These are phyloP conservation scores for Mya arenaria DNA, from an alignment of 1,140 invertebrate genomes.

Conservation along the genomic window DNA sequence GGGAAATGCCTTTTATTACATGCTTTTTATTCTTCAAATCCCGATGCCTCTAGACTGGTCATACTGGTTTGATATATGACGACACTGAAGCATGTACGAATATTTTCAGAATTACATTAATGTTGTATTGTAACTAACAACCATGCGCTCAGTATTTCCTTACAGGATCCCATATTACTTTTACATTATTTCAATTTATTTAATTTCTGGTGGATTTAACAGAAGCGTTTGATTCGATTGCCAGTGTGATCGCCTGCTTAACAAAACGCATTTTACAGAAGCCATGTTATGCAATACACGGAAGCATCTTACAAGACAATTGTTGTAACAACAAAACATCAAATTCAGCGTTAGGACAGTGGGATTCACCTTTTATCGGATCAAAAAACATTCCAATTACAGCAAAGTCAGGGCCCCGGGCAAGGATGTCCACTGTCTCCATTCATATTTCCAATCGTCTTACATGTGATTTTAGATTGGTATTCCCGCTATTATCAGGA, in stretches of 20 bases:
- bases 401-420: conserved; percentile 4
- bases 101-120: too few relatives aligned
- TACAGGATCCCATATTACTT: too few relatives aligned
- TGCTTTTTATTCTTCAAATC: too few relatives aligned
- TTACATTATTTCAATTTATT: too few relatives aligned
- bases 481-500: conserved; percentile 39
- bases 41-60: too few relatives aligned
- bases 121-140: too few relatives aligned
- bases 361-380: conserved; percentile 57
- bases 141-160: too few relatives aligned
- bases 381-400: conserved; percentile 51
- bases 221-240: conserved; percentile 9
- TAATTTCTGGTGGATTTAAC: conserved; percentile 42
- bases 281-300: conserved; percentile 29
- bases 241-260: conserved; percentile 32
- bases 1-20: too few relatives aligned
- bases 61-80: too few relatives aligned
- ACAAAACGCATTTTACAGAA: conserved; percentile 16
- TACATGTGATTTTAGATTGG: conserved; percentile 47
- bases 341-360: conserved; percentile 38
- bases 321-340: conserved; percentile 40
- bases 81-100: too few relatives aligned
- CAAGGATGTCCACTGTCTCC: conserved; percentile 16
- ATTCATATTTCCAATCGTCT: conserved; percentile 27
- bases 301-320: conserved; percentile 21